Conservation (phyloP, 2,888 invertebrate genomes). For the Phyto melanocephala region DNA sequence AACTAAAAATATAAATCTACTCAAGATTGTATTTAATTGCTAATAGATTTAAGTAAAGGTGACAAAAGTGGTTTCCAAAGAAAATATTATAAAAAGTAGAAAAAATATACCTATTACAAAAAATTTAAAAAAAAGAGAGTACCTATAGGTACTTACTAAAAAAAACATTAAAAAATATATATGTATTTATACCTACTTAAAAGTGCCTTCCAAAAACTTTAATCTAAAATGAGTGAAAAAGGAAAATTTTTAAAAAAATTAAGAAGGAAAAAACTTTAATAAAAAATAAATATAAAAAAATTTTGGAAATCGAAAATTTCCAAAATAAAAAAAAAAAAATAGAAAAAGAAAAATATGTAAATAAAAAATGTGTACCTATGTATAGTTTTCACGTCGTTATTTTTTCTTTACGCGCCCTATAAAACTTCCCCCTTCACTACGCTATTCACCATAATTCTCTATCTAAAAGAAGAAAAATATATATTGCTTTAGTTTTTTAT, state of each 20-base stretch:
- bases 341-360: neutral
- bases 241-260: neutral
- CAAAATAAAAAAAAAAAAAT: neutral
- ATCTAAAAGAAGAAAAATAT: neutral
- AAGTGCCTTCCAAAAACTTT: neutral
- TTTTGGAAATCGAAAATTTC: neutral
- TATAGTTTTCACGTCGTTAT: neutral
- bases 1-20: neutral
- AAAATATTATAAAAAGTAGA: neutral
- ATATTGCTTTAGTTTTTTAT: slow-evolving; percentile 19
- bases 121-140: neutral
- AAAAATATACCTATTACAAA: neutral
- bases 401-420: slow-evolving; percentile 29
- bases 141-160: neutral
- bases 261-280: slow-evolving; percentile 3
- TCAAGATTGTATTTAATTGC: neutral
- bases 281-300: neutral
- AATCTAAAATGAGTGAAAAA: neutral
- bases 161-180: slow-evolving; percentile 3
- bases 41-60: slow-evolving; percentile 32
- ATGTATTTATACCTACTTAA: neutral
- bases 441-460: neutral
- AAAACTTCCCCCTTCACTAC: slow-evolving; percentile 29
- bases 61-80: slow-evolving; percentile 10
- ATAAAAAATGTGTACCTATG: slow-evolving; percentile 12